Base-by-base conservation (phyloP, 53 echinoderm and acorn worm species). In the Actinopyga echinites region DNA sequence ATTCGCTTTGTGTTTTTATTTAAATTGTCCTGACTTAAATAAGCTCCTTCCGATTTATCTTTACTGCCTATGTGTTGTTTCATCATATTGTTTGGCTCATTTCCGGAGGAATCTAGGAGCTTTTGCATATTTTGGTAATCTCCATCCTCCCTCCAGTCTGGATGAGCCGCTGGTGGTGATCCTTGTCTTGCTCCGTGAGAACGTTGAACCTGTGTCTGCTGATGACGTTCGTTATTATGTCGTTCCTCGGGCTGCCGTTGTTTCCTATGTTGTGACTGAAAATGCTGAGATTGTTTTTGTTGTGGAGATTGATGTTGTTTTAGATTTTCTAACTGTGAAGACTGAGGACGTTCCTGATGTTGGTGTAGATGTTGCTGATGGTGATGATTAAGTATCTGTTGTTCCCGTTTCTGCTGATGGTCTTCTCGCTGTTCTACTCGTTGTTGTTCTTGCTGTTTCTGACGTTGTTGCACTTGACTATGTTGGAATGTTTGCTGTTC, bases 301-400 rank as follows among this genome's bases (percentile, higher is more conserved):
- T 62, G 63, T 62, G 28, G 63, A 62, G 63, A 24, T 13, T 62
- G 26, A 24, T 62, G 12, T 5, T 20, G 26, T 62, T 62, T 20
- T 30, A 20, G 26, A 30, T 62, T 28, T 62, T 62, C 21, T 24
- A 11, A 11, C 5, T 23, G 63, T 31, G 8, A 15, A 20, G 63
- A 26, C 15, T 79, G 79, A 57, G 20, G 57, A 57, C 49, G 79
- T 49, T 54, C 10, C 45, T 79, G 79, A 10, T 79, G 79, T 49
- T 79, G 79, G 5, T 79, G 79, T 8, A 19, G 54, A 79, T 79
- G 79, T 49, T 53, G 54, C 20, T 54, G 79, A 1, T 2, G 79
- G 13, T 79, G 79, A 58, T 79, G 56, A 79, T 79, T 25, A 79
- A 49, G 79, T 49, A 19, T 19, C 45, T 79, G 79, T 49, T 79